These are phyloP conservation scores for Eidolon dupreanum DNA, from an alignment of 2,797 vertebrate species.

Conservation along the genomic window DNA sequence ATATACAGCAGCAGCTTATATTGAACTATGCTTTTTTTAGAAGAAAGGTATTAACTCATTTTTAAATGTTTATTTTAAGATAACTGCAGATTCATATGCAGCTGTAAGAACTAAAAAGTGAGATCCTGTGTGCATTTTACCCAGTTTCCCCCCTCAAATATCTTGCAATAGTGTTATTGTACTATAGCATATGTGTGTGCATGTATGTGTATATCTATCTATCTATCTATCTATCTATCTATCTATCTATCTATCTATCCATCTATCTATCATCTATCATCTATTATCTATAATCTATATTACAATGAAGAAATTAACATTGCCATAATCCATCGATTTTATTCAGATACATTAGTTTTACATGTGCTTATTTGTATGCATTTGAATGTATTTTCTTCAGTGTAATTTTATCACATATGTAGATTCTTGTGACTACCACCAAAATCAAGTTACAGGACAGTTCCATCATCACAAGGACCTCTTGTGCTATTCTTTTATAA, in stretches of 20 bases:
- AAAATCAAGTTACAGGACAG: constrained; percentile 5
- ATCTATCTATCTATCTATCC: background rate
- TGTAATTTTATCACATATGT: constrained; percentile 7
- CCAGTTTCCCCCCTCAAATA: background rate
- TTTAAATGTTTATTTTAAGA: background rate
- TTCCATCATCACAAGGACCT: background rate
- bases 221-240: too few species aligned
- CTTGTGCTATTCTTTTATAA: background rate
- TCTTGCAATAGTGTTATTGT: background rate
- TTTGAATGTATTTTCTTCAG: background rate
- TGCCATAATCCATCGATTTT: background rate
- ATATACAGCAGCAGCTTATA: background rate
- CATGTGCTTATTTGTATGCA: background rate
- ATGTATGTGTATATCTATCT: too few species aligned
- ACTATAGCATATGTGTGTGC: too few species aligned
- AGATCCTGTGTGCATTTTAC: background rate
- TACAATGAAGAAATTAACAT: background rate
- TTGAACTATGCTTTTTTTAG: background rate
- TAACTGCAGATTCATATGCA: background rate
- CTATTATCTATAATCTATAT: background rate
- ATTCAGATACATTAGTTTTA: constrained; percentile 16
- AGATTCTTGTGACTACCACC: background rate
- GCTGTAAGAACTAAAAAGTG: constrained; percentile 21
- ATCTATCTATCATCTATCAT: background rate
- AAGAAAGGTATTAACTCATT: background rate